Conservation (phyloP, 2,797 vertebrate genomes). For the Pithecia hirsuta region DNA sequence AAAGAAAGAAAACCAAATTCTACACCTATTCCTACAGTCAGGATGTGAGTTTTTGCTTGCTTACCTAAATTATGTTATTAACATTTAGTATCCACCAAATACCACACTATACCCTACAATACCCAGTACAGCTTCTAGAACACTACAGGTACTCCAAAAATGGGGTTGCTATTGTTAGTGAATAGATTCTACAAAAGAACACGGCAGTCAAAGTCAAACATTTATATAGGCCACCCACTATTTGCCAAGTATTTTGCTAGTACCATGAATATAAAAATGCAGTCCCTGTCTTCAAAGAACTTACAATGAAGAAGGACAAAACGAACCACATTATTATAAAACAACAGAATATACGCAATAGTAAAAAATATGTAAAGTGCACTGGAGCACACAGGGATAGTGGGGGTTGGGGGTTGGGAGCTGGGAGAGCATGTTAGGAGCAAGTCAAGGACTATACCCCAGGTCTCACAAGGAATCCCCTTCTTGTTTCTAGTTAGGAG, state of each 20-base stretch:
- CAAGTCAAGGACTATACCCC: not conserved
- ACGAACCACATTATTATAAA: not conserved
- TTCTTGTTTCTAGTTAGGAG: not conserved
- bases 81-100: not conserved
- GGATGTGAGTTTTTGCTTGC: not conserved
- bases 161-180: not conserved
- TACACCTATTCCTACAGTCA: not conserved
- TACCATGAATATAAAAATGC: not conserved
- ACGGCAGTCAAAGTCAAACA: not conserved
- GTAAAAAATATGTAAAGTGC: not conserved
- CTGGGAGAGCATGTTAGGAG: not conserved
- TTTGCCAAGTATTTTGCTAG: not conserved
- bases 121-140: constrained; percentile 1
- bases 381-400: not conserved
- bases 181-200: not conserved
- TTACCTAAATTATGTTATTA: not conserved
- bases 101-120: not conserved
- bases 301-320: not conserved
- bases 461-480: not conserved
- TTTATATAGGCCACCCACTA: not conserved
- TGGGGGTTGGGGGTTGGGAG: not conserved
- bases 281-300: not conserved
- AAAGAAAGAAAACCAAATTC: not conserved
- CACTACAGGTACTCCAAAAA: not conserved
- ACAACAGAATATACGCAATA: not conserved